These are phyloP conservation scores for Triplophysa dalaica DNA, from an alignment of 2,113 vertebrate genomes.

Conservation along the genomic window DNA sequence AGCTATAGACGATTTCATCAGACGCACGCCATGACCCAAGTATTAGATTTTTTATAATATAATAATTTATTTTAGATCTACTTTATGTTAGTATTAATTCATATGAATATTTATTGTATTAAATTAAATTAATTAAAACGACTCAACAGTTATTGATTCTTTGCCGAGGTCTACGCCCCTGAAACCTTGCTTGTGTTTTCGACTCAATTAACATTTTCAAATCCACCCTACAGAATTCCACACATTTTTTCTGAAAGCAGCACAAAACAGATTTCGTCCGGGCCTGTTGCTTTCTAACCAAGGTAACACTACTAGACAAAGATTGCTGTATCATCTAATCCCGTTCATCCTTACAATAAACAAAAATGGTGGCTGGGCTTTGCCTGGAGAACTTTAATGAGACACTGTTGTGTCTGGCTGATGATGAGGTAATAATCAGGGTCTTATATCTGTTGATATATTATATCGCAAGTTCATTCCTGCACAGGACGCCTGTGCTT, in stretches of 20 bases:
- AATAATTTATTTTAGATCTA: too few relatives aligned
- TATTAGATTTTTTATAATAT: too few relatives aligned
- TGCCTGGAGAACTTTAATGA: conserved; percentile 18
- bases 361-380: conserved; percentile 14
- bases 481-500: conserved; percentile 44
- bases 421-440: conserved; percentile 56
- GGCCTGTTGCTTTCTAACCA: neutral
- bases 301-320: neutral
- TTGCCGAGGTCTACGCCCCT: too few relatives aligned
- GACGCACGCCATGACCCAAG: too few relatives aligned
- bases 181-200: too few relatives aligned
- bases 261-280: neutral
- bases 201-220: neutral
- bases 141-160: too few relatives aligned
- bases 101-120: too few relatives aligned
- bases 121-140: too few relatives aligned
- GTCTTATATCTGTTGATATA: conserved; percentile 52
- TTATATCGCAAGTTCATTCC: conserved; percentile 43
- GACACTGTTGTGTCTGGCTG: conserved; percentile 56
- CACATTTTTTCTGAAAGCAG: neutral
- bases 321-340: conserved; percentile 35
- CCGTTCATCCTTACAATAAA: conserved; percentile 39
- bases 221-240: neutral
- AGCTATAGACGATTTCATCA: too few relatives aligned
- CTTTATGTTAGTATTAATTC: too few relatives aligned